Percentiles rank a stretch among this genome's conserved stretches.
Evolutionary conservation across 2,797 vertebrate genomes (phyloP).

Genomic region (Falco cherrug): DNA sequence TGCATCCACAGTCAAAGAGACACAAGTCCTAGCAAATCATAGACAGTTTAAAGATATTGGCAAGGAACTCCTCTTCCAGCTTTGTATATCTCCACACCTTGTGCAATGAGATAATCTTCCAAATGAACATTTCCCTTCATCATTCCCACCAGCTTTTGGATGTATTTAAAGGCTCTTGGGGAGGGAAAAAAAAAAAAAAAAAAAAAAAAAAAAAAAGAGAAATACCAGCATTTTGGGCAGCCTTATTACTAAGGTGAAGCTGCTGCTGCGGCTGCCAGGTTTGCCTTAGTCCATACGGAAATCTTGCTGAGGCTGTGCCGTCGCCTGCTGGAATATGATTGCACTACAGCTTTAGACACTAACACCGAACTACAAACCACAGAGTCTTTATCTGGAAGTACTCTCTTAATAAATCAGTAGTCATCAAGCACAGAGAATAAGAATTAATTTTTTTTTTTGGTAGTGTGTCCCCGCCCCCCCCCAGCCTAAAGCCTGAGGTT

Average conservation of each 20-base stretch:
- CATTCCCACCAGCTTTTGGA: background rate
- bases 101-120: background rate
- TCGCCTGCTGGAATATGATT: conserved; percentile 38
- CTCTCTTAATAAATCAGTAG: background rate
- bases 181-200: too few relatives aligned
- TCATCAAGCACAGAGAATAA: background rate
- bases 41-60: background rate
- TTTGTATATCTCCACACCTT: background rate
- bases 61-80: background rate
- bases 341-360: background rate
- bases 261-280: background rate
- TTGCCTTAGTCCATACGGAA: accelerated
- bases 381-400: background rate
- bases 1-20: background rate
- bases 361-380: background rate
- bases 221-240: accelerated
- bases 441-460: background rate
- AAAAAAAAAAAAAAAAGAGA: background rate
- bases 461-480: too few relatives aligned
- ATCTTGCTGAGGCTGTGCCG: conserved; percentile 17
- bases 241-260: background rate
- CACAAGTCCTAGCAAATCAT: background rate
- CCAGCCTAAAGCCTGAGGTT: background rate
- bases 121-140: background rate
- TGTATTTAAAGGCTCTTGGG: background rate